Evolutionary conservation across 2,797 vertebrate genomes (phyloP), one percentile per base, ranked within the genome.

Genomic region (Ambastaia sidthimunki): DNA sequence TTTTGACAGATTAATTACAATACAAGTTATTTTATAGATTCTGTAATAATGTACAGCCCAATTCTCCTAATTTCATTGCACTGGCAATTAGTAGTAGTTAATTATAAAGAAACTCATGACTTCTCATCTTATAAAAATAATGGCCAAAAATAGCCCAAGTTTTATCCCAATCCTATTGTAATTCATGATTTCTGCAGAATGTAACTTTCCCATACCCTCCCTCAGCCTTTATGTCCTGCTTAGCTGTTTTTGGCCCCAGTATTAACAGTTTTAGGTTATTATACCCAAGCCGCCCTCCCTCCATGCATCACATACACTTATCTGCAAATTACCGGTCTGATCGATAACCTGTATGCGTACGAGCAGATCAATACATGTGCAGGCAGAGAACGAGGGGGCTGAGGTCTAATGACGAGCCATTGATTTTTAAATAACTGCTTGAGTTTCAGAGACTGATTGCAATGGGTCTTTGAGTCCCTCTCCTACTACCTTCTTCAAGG

Each of bases 391-490:
- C 79, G 86, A 86, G 88, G 75, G 71, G 78, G 83, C 82, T 76
- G 70, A 70, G 76, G 70, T 80, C 83, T 86, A 89, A 91, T 78
- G 47, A 86, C 85, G 83, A 86, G 82, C 48, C 83, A 85, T 86
- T 85, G 89, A 86, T 90, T 88, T 85, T 88, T 86, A 89, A 91
- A 89, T 85, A 89, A 88, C 86, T 82, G 84, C 85, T 88, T 83
- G 81, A 80, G 83, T 89, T 89, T 88, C 85, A 87, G 86, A 87
- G 90, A 86, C 86, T 85, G 88, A 85, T 87, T 85, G 88, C 62
- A 75, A 77, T 67, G 82, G 82, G 71, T 85, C 85, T 85, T 47
- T 78, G 81, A 80, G 76, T 82, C 83, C 74, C 85, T 66, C 74
- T 76, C 63, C 55, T 34, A 76, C 70, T 74, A 76, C 83, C 77